Evolutionary conservation across 2,797 vertebrate genomes (phyloP), one percentile per base, ranked within the genome.

Genomic region (Todus mexicanus): DNA sequence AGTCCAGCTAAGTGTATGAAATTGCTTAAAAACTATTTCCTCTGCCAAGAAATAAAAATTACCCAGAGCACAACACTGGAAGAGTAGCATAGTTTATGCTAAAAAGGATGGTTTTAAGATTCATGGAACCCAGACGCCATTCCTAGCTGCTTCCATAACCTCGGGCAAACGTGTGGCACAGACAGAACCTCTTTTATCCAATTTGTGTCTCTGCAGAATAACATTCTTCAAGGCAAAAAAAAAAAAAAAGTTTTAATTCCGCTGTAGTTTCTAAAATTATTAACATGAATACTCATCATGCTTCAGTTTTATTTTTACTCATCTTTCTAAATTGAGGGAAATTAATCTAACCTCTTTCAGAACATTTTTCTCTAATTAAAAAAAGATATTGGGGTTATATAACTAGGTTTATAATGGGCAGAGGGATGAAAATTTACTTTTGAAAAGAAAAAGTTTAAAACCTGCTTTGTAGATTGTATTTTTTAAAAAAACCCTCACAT

Each of bases 301-400:
- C 56, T 93, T 92, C 69, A 64, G 69, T 79, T 90, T 90, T 88
- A 61, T 89, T 94, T 94, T 94, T 87, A 94, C 43, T 89, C 84
- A 61, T 76, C 61, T 84, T 93, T 89, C 91, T 83, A 79, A 92
- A 91, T 81, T 64, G 60, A 89, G 88, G 51, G 65, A 89, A 90
- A 94, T 89, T 87, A 76, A 93, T 83, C 61, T 95, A 87, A 64
- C n/a, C 64, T 61, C 86, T 84, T 94, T 84, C 72, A 93, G 90
- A 94, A 84, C 33, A 47, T n/a, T 90, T 47, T 82, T 84, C 45
- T 76, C 83, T 71, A 95, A 89, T 81, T 90, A 87, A 95, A 92
- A 65, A 75, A 76, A 89, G 10, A 65, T 37, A 90, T 9, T n/a
- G 19, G 47, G 43, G 47, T 96, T 94, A 87, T 51, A 51, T 76